These are phyloP conservation scores for Lerema accius DNA, from an alignment of 1,140 invertebrate species.

Conservation along the genomic window DNA sequence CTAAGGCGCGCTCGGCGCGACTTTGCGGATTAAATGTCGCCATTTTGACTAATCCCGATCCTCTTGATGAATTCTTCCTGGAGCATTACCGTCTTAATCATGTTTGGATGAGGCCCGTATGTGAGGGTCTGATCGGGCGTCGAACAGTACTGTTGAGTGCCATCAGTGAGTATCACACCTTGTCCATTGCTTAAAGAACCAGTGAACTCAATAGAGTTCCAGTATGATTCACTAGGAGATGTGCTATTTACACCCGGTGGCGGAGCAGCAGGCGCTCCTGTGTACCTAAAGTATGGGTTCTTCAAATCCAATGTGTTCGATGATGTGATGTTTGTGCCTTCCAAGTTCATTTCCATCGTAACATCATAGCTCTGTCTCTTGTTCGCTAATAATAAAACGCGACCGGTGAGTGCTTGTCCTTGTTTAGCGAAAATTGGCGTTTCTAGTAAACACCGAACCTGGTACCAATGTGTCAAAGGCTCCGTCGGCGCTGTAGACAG, in stretches of 20 bases:
- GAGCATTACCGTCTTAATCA: slow-evolving; percentile 81
- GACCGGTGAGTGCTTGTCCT: slow-evolving; percentile 95
- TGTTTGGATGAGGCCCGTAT: slow-evolving; percentile 71
- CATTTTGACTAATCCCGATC: slow-evolving; percentile 81
- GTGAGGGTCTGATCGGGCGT: slow-evolving; percentile 67
- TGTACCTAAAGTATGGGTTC: slow-evolving; percentile 98
- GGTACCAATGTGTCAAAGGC: slow-evolving; percentile 99
- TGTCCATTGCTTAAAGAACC: slow-evolving; percentile 76
- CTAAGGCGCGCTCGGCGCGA: slow-evolving; percentile 76
- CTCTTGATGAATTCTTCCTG: slow-evolving; percentile 82
- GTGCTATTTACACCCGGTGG: slow-evolving; percentile 94
- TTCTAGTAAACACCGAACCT: slow-evolving; percentile 97
- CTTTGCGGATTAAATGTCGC: slow-evolving; percentile 79
- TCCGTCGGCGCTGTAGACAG: slow-evolving; percentile 99
- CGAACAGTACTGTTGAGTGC: slow-evolving; percentile 73
- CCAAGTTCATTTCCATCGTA: slow-evolving; percentile 96
- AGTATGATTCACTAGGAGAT: slow-evolving; percentile 96
- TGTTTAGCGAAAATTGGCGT: slow-evolving; percentile 97
- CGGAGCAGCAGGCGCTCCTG: slow-evolving; percentile 92
- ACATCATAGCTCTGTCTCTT: slow-evolving; percentile 99
- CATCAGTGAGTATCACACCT: slow-evolving; percentile 70
- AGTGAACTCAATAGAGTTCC: slow-evolving; percentile 91
- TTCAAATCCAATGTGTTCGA: slow-evolving; percentile 98
- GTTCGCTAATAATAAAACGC: slow-evolving; percentile 95
- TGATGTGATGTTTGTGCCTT: slow-evolving; percentile 92